Base-by-base conservation (phyloP, 2,888 invertebrate genomes). In the Ophion obscuratus region DNA sequence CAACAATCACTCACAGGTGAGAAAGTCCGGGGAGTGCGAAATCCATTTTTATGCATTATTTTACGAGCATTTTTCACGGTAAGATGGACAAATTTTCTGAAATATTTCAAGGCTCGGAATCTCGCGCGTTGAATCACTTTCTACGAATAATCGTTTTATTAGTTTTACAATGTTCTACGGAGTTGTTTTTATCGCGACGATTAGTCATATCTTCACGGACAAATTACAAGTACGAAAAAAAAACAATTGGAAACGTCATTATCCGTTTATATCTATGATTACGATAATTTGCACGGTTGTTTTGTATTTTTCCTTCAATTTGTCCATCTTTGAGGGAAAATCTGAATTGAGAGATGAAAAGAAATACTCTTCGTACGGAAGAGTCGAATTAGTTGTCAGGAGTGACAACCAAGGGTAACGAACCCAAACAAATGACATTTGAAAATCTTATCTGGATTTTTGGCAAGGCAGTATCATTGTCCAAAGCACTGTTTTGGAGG, bases 1-100 rank as follows among this genome's bases (percentile, higher is more conserved):
- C 2, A 27, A 20, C 9, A 53, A 31, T 17, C n/a, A n/a, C 4
- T n/a, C 20, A 27, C 24, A 53, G 17, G 11, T 14, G 17, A 6
- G 20, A 20, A 20, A 61, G 11, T 4, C 3, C 53, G 53, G 14
- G 14, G 4, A 36, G n/a, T 27, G 20, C 2, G 11, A 20, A 6
- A 73, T 40, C n/a, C 6, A 20, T 17, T 40, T 66, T 67, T 67
- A 36, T n/a, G 10, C 20, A 20, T 53, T 20, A 73, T 73, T 61
- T 31, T 11, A 36, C 59, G 20, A 10, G 9, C 2, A n/a, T 40
- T 20, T 40, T 67, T 67, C 10, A 40, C 2, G 20, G n/a, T 40
- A n/a, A 2, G 2, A 17, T 4, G n/a, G 2, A 53, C 53, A 53
- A 17, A 53, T 53, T 53, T 14, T 53, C 14, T 17, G 53, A 17